Evolutionary conservation across 2,888 invertebrate species (phyloP).

Genomic region (Stenichneumon culpator): DNA sequence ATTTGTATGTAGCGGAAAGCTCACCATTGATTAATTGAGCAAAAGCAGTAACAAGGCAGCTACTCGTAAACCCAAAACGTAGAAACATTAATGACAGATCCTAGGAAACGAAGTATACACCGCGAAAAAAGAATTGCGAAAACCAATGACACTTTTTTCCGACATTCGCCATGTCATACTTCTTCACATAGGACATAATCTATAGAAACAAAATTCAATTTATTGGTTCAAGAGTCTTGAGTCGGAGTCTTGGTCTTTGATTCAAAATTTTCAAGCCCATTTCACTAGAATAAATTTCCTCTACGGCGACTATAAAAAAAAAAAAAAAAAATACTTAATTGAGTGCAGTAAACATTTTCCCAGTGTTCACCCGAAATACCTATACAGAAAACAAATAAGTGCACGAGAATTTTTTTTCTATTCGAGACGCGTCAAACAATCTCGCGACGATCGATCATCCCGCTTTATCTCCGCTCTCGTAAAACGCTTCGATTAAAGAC

Average conservation of each 20-base stretch:
- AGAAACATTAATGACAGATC: neutral
- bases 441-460: conserved; percentile 6
- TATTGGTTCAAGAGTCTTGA: neutral
- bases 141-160: neutral
- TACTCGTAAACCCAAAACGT: neutral
- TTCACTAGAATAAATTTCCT: neutral
- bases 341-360: no score
- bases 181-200: neutral
- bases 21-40: neutral
- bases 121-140: neutral
- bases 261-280: neutral
- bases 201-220: neutral
- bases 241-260: no score
- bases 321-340: no score
- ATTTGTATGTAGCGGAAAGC: neutral
- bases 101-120: neutral
- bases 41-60: neutral
- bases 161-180: neutral
- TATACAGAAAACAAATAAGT: neutral
- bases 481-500: conserved; percentile 49
- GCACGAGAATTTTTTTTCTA: neutral
- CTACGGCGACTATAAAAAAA: no score
- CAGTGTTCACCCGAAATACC: neutral
- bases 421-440: neutral
- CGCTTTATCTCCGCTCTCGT: conserved; percentile 40